Conservation (phyloP, 1,140 invertebrate genomes). For the Homarus americanus region DNA sequence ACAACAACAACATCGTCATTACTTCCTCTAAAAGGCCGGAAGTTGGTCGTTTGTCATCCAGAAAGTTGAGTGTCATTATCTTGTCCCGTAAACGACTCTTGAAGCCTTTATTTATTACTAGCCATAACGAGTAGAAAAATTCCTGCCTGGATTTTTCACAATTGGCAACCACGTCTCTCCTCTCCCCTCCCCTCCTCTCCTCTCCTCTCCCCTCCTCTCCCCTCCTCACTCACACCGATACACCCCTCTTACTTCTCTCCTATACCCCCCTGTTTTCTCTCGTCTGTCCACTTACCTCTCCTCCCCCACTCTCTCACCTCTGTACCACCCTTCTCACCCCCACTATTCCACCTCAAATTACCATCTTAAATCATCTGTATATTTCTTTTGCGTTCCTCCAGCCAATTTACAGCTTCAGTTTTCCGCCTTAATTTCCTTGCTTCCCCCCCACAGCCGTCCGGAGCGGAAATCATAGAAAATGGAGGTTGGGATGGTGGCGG, state of each 20-base stretch:
- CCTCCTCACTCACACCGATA: background rate
- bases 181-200: background rate
- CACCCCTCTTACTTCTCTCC: background rate
- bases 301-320: background rate
- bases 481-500: background rate
- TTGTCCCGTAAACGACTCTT: no score
- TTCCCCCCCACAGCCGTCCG: constrained; percentile 2
- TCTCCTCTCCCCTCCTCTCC: background rate
- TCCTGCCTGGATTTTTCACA: no score
- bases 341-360: constrained; percentile 40
- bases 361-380: constrained; percentile 50
- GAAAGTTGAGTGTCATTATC: no score
- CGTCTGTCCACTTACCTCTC: background rate
- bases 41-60: no score
- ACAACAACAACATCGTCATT: no score
- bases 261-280: background rate
- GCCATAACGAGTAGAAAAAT: no score
- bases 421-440: constrained; percentile 39
- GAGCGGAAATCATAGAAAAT: constrained; percentile 18
- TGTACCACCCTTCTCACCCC: background rate
- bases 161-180: no score
- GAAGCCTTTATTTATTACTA: no score
- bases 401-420: constrained; percentile 56
- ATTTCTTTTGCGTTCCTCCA: constrained; percentile 43
- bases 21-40: no score